Percentiles rank a stretch among this genome's conserved stretches.
phyloP scores from a whole-genome alignment of 2,888 invertebrate species.

The Philhelius pedissequus region DNA sequence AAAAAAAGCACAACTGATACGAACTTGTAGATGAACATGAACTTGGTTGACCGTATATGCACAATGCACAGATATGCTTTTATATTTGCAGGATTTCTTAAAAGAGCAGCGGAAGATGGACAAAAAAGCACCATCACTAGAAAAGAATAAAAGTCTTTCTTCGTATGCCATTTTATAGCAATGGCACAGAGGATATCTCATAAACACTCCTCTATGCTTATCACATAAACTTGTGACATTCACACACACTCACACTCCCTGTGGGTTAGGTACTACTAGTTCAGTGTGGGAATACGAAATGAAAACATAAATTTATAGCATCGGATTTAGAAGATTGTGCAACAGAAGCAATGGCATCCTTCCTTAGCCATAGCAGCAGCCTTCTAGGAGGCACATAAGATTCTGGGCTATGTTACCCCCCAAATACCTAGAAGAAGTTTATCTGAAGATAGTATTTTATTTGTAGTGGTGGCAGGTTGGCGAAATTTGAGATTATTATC shows the following conservation, averaged over 20 bases:
- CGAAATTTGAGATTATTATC: too few species aligned
- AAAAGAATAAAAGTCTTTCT: conserved; percentile 31
- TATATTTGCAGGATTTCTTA: conserved; percentile 8
- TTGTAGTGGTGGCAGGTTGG: neutral
- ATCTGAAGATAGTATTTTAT: conserved; percentile 35
- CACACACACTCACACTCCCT: neutral
- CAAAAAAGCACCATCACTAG: neutral
- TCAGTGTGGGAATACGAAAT: conserved; percentile 15
- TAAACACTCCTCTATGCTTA: conserved; percentile 62
- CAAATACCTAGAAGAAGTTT: neutral
- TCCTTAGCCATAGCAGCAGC: conserved; percentile 5
- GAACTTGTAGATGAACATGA: conserved; percentile 51
- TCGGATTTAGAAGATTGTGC: conserved; percentile 48
- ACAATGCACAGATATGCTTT: conserved; percentile 36
- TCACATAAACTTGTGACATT: conserved; percentile 49
- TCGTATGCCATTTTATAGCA: conserved; percentile 20
- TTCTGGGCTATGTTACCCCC: neutral
- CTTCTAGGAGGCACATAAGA: conserved; percentile 18
- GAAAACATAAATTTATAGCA: conserved; percentile 62
- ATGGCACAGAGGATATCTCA: conserved; percentile 62
- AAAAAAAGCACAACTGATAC: conserved; percentile 34
- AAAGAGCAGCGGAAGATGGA: neutral
- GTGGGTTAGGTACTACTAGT: neutral
- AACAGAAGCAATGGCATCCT: conserved; percentile 35
- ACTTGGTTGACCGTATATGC: conserved; percentile 66